Conservation (phyloP, 2,797 vertebrate species). For the Paguma larvata region DNA sequence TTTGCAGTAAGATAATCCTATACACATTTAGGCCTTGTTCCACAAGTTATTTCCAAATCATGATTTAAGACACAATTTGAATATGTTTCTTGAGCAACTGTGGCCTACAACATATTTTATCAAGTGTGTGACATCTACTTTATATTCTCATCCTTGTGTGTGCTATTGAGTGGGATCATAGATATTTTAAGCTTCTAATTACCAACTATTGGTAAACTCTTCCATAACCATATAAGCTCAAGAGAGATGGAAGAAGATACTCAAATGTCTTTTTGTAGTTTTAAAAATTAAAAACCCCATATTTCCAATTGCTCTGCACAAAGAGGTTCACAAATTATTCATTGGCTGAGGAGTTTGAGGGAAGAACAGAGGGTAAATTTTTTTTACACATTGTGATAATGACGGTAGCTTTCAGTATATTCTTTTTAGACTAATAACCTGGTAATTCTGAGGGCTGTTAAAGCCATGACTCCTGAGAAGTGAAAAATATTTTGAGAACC, state of each 20-base stretch:
- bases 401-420: neutral
- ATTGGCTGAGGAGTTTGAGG: neutral
- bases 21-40: neutral
- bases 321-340: neutral
- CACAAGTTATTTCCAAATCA: neutral
- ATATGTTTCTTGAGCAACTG: neutral
- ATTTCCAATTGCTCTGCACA: neutral
- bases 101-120: neutral
- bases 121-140: neutral
- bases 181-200: neutral
- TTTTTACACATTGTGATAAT: neutral
- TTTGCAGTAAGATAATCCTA: neutral
- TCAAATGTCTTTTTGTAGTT: neutral
- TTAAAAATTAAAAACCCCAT: neutral
- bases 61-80: neutral
- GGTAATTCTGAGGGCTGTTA: neutral
- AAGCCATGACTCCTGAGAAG: neutral
- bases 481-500: slow-evolving; percentile 1
- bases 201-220: neutral
- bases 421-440: neutral
- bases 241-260: neutral
- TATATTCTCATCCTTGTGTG: neutral
- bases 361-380: neutral
- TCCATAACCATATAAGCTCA: neutral
- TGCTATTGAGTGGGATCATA: neutral